Percentiles rank a stretch among this genome's conserved stretches.
phyloP scores from a whole-genome alignment of 2,113 vertebrate genomes.

The Alligator sinensis region DNA sequence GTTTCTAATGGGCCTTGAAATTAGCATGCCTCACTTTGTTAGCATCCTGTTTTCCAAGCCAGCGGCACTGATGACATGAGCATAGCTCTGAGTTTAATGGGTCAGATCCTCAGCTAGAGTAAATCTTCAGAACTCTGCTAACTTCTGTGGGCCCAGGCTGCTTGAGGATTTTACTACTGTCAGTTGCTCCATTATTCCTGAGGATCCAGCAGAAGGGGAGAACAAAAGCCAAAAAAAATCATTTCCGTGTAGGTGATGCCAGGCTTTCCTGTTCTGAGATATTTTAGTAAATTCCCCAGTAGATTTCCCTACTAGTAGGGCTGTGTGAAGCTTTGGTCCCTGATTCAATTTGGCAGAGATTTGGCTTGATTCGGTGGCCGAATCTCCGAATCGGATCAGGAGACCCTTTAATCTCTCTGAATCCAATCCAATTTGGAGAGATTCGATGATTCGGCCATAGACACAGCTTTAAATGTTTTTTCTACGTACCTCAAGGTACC shows the following conservation, averaged over 20 bases:
- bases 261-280: neutral
- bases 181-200: neutral
- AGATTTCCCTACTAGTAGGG: neutral
- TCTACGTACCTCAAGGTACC: no score
- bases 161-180: neutral
- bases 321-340: no score
- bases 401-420: no score
- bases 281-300: neutral
- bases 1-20: conserved; percentile 40
- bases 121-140: conserved; percentile 37
- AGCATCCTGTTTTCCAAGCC: neutral
- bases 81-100: neutral
- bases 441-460: no score
- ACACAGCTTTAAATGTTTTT: no score
- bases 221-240: neutral
- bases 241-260: neutral
- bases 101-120: neutral
- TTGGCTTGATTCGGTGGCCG: no score
- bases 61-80: neutral
- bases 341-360: no score
- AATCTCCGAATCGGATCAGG: no score
- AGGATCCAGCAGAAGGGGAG: neutral
- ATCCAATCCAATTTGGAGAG: no score
- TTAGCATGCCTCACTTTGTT: neutral
- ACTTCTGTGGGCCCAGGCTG: neutral